phyloP scores from a whole-genome alignment of 2,888 invertebrate genomes.

The Drosophila atripex region DNA sequence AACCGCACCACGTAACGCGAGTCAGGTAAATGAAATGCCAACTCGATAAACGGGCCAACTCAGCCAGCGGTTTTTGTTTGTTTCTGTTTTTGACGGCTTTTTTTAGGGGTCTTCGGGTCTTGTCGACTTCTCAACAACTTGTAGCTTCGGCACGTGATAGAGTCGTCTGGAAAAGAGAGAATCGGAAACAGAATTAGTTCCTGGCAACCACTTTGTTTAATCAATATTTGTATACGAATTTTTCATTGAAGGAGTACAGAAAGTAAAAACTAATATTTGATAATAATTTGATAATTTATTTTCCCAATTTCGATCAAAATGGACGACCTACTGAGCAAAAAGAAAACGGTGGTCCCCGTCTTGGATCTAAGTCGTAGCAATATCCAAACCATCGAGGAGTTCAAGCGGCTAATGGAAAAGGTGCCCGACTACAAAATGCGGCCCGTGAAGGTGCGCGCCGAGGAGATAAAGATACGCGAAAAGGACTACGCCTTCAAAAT shows the following conservation, averaged over 20 bases:
- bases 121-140: constrained; percentile 34
- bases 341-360: constrained; percentile 92
- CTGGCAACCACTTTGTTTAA: constrained; percentile 36
- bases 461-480: constrained; percentile 91
- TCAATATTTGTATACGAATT: constrained; percentile 38
- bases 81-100: constrained; percentile 48
- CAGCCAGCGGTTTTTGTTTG: constrained; percentile 24
- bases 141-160: constrained; percentile 34
- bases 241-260: background rate
- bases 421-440: constrained; percentile 96
- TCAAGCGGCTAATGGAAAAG: constrained; percentile 91
- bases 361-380: constrained; percentile 92
- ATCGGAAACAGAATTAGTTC: constrained; percentile 4
- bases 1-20: constrained; percentile 66
- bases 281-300: background rate
- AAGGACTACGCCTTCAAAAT: constrained; percentile 90
- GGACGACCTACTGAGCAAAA: constrained; percentile 93
- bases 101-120: constrained; percentile 32
- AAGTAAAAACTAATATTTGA: background rate
- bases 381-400: constrained; percentile 92
- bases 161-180: constrained; percentile 24
- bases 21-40: constrained; percentile 70
- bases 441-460: constrained; percentile 92
- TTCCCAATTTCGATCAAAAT: constrained; percentile 85
- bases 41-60: constrained; percentile 57